A percentile compares a stretch with the other conserved stretches of the same genome.
These are phyloP conservation scores for Cephus sareptanus DNA, from an alignment of 2,888 invertebrate genomes.

Conservation along the genomic window DNA sequence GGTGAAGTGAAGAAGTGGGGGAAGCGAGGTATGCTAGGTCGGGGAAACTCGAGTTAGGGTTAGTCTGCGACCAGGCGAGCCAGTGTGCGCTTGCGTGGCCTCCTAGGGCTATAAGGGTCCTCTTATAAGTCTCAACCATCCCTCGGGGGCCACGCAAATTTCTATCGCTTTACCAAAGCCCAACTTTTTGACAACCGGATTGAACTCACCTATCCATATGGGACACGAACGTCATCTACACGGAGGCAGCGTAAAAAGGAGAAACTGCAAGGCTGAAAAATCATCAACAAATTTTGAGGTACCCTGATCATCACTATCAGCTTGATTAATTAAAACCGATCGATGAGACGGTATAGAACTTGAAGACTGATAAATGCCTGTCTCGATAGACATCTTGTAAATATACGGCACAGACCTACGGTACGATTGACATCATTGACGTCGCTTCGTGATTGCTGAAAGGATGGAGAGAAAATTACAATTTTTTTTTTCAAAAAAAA, in stretches of 20 bases:
- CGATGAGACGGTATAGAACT: background rate
- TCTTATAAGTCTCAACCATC: constrained; percentile 10
- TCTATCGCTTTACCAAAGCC: constrained; percentile 5
- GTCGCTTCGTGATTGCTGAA: background rate
- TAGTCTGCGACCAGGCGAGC: constrained; percentile 58
- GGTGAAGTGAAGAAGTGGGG: constrained; percentile 20
- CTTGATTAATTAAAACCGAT: background rate
- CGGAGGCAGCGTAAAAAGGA: background rate
- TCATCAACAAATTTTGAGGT: background rate
- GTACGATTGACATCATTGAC: background rate
- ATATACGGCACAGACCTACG: background rate
- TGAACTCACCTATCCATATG: constrained; percentile 29
- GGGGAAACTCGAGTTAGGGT: constrained; percentile 29
- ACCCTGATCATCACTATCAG: background rate
- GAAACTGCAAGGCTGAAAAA: background rate
- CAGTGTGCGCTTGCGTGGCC: constrained; percentile 58
- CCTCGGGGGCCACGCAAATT: constrained; percentile 19
- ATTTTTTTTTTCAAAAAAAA: background rate
- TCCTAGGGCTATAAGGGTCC: background rate
- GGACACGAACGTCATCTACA: background rate
- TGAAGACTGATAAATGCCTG: background rate
- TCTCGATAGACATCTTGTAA: background rate
- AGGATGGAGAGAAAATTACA: background rate
- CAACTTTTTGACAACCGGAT: constrained; percentile 19
- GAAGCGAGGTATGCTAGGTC: constrained; percentile 17